These are phyloP conservation scores for Nannobrachium achirus DNA, from an alignment of 2,113 vertebrate species.

Conservation along the genomic window DNA sequence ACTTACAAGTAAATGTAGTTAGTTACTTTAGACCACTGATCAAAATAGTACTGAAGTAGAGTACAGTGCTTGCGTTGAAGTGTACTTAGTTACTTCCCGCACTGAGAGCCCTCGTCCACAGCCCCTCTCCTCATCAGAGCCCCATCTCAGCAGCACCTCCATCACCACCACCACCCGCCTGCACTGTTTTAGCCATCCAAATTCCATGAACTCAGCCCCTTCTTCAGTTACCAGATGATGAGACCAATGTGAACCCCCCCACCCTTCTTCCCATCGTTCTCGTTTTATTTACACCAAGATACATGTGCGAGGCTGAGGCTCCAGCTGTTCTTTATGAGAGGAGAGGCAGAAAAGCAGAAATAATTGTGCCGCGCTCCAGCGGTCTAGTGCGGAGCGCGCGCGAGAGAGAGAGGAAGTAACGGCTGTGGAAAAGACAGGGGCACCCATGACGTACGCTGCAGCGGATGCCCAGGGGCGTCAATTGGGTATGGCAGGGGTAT, in stretches of 20 bases:
- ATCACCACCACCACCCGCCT: constrained; percentile 12
- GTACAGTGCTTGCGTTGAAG: too few relatives aligned
- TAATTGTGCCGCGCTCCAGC: constrained; percentile 53
- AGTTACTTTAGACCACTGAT: too few relatives aligned
- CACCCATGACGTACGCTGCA: constrained; percentile 46
- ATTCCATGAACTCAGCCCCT: constrained; percentile 61
- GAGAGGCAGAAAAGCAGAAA: constrained; percentile 52
- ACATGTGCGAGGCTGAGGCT: constrained; percentile 40
- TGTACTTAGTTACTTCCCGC: too few relatives aligned
- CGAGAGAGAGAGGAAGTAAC: constrained; percentile 39
- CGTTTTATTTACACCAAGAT: constrained; percentile 28
- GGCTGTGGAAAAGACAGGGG: constrained; percentile 43
- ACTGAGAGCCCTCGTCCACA: too few relatives aligned
- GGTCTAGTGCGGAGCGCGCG: constrained; percentile 3
- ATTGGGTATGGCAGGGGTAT: too few relatives aligned
- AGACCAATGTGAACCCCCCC: constrained; percentile 38
- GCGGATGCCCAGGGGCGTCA: too few relatives aligned
- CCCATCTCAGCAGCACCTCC: too few relatives aligned
- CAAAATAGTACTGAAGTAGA: too few relatives aligned
- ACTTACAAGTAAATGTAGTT: too few relatives aligned
- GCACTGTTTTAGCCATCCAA: constrained; percentile 28
- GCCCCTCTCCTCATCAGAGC: too few relatives aligned
- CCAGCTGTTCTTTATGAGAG: constrained; percentile 72
- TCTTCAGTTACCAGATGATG: constrained; percentile 36
- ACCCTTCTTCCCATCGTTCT: background rate